These are phyloP conservation scores for Halichoeres trimaculatus DNA, from an alignment of 2,113 vertebrate species.

Conservation along the genomic window DNA sequence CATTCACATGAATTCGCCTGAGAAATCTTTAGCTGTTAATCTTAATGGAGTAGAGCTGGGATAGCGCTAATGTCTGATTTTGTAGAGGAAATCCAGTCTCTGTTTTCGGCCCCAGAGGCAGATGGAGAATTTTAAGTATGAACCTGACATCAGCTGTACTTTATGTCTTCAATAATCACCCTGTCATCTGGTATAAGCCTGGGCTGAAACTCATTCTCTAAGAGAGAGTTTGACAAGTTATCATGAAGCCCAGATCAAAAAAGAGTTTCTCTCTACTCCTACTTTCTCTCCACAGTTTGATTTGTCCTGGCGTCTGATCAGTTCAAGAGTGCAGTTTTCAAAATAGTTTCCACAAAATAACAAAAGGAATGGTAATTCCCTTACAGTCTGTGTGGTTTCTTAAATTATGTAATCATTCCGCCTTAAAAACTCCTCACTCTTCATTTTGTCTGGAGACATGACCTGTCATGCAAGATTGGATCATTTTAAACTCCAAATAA, in stretches of 20 bases:
- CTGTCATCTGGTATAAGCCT: conserved; percentile 44
- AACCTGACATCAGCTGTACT: conserved; percentile 39
- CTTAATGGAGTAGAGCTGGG: conserved; percentile 47
- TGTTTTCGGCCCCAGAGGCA: conserved; percentile 25
- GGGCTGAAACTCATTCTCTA: conserved; percentile 36
- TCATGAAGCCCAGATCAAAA: conserved; percentile 7
- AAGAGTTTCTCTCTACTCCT: not conserved
- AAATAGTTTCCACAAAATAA: conserved; percentile 35
- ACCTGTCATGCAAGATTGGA: conserved; percentile 22
- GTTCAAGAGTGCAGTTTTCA: conserved; percentile 27
- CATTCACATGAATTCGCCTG: conserved; percentile 52
- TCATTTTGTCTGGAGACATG: conserved; percentile 20
- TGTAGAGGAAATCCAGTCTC: conserved; percentile 29
- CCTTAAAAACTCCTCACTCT: conserved; percentile 8
- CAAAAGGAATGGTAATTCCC: conserved; percentile 39
- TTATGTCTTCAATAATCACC: conserved; percentile 41
- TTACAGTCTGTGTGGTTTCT: conserved; percentile 28
- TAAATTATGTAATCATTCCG: conserved; percentile 31
- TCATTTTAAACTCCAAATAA: conserved; percentile 1
- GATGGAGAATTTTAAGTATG: conserved; percentile 34
- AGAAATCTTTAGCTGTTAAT: conserved; percentile 47
- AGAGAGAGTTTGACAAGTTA: conserved; percentile 11
- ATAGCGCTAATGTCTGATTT: conserved; percentile 27
- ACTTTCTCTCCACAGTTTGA: conserved; percentile 7
- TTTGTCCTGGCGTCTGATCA: conserved; percentile 6